Conservation (phyloP, 2,888 invertebrate species). For the Callinectes sapidus region DNA sequence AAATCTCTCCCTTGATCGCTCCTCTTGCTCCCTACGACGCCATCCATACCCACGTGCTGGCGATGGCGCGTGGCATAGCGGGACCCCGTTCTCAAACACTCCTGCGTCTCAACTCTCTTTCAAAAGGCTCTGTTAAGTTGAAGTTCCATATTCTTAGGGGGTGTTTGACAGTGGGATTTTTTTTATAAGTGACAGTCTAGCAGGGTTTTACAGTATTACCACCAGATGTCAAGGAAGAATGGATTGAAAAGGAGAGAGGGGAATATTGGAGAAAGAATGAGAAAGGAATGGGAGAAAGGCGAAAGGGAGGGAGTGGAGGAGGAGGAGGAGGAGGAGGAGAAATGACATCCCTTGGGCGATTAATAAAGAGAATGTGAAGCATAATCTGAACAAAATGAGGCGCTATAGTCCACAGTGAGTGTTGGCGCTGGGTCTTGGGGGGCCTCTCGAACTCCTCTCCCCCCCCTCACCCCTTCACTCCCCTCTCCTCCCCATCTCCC, state of each 20-base stretch:
- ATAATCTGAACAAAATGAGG: conserved; percentile 33
- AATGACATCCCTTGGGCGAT: not conserved
- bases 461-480: not conserved
- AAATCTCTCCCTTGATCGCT: not conserved
- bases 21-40: not conserved
- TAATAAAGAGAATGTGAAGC: not conserved
- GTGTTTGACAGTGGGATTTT: too few relatives aligned
- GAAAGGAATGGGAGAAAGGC: not conserved
- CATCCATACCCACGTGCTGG: not conserved
- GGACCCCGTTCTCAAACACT: too few relatives aligned
- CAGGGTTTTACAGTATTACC: too few relatives aligned
- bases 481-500: not conserved
- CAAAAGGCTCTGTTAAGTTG: too few relatives aligned
- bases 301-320: not conserved
- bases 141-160: too few relatives aligned
- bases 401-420: not conserved
- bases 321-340: not conserved
- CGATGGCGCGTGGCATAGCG: not conserved
- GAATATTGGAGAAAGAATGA: not conserved
- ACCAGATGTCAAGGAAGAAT: too few relatives aligned
- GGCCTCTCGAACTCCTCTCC: not conserved
- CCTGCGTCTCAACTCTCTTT: too few relatives aligned
- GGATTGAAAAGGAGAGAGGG: not conserved
- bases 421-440: not conserved
- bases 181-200: too few relatives aligned